These are phyloP conservation scores for Lasioglossum villosulum DNA, from an alignment of 2,888 invertebrate genomes.

Conservation along the genomic window DNA sequence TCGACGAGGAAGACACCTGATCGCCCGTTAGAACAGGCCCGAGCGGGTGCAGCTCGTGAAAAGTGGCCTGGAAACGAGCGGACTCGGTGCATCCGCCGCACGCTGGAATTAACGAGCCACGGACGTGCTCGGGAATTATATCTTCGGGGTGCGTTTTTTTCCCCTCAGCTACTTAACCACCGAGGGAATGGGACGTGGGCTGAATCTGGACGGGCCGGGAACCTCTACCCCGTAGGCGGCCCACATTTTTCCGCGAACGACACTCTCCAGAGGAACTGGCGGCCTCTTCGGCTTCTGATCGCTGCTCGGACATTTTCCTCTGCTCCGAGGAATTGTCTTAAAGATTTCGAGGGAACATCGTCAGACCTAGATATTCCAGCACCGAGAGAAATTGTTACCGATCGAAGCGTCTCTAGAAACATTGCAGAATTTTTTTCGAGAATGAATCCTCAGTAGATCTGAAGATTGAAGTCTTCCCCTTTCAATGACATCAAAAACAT, in stretches of 20 bases:
- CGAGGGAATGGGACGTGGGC: background rate
- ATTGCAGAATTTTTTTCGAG: no score
- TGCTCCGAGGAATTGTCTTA: background rate
- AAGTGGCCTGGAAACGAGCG: slow-evolving; percentile 71
- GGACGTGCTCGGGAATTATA: slow-evolving; percentile 52
- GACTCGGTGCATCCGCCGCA: slow-evolving; percentile 55
- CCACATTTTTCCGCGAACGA: slow-evolving; percentile 8
- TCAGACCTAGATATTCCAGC: no score
- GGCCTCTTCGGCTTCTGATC: background rate
- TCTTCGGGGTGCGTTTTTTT: slow-evolving; percentile 44
- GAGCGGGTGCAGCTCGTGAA: slow-evolving; percentile 61
- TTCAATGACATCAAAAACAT: no score
- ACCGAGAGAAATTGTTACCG: no score
- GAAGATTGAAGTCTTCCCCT: no score
- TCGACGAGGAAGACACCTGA: slow-evolving; percentile 65
- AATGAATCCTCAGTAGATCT: no score
- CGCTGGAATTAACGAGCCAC: slow-evolving; percentile 64
- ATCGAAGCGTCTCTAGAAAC: no score
- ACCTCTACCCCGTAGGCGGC: background rate
- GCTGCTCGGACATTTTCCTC: background rate
- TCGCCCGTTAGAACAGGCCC: slow-evolving; percentile 60
- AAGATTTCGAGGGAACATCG: background rate
- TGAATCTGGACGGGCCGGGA: background rate
- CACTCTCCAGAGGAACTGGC: background rate
- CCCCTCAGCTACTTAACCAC: slow-evolving; percentile 24